Base-by-base conservation (phyloP, 92 coral and sea anemone genomes). In the Galaxea fascicularis region DNA sequence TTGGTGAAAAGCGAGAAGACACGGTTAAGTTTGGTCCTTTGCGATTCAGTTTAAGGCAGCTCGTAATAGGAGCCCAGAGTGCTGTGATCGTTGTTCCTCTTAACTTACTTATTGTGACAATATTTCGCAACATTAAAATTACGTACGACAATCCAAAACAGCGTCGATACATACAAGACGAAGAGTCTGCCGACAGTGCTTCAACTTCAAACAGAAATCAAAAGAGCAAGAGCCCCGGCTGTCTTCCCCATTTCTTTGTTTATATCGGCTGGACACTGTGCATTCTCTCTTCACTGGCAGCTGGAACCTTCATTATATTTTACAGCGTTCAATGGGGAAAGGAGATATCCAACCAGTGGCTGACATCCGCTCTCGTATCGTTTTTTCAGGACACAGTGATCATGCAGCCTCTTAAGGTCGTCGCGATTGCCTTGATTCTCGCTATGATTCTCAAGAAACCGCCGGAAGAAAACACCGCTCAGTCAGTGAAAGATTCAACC, bases 251-350 rank as follows among this genome's bases (percentile, higher is more conserved):
- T 68, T 94, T 89, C 85, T 92, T 94, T 65, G 91, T 84, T 10
- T 94, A 89, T 71, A 70, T 89, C 24, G 98, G 82, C 4, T 94
- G 95, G 95, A 44, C 87, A 46, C 79, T 94, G 8, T 94, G 95
- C 44, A 29, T 90, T 16, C 84, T 90, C 10, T 77, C 94, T 45
- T 84, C 93, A 4, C 62, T 65, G 12, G 53, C 89, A 17, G 89
- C 98, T 10, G 98, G 88, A 17, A 59, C 90, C 1, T 89, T 94
- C 71, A 85, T 93, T 11, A 47, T 94, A 9, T 85, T 92, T 68
- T 94, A 94, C 90, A 94, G 98, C 68, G 83, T 94, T 62, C 79
- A 93, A 13, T 94, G 98, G 98, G 98, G 98, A 3, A 86, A 89
- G 13, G 98, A 94, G 74, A 44, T 89, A 29, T 78, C 98, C 22